Evolutionary conservation across 2,888 invertebrate species (phyloP).

Genomic region (Xylocampa areola): DNA sequence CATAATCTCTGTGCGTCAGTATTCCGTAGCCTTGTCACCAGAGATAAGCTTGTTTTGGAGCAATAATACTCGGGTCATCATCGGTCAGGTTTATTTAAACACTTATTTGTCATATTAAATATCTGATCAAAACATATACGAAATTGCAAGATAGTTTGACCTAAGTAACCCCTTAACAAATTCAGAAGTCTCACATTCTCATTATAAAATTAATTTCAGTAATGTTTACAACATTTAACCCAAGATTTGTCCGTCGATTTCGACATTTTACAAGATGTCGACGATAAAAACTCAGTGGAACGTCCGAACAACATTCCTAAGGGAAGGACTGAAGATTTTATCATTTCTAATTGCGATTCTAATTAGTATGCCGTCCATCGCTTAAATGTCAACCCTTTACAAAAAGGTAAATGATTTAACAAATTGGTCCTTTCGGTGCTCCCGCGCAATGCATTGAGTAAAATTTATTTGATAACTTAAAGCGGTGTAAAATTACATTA

Average conservation of each 20-base stretch:
- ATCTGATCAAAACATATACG: constrained; percentile 3
- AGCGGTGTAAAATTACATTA: constrained; percentile 48
- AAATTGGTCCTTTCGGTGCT: constrained; percentile 56
- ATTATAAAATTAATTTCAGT: constrained; percentile 21
- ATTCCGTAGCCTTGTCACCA: constrained; percentile 36
- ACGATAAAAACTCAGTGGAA: constrained; percentile 45
- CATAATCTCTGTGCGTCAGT: constrained; percentile 30
- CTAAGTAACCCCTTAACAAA: constrained; percentile 4
- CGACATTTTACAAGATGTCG: constrained; percentile 38
- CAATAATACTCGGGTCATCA: constrained; percentile 44
- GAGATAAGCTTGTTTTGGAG: constrained; percentile 52
- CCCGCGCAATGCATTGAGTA: constrained; percentile 42
- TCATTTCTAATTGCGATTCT: constrained; percentile 68
- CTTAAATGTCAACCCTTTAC: constrained; percentile 63
- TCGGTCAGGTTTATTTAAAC: constrained; percentile 35
- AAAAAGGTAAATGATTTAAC: constrained; percentile 58
- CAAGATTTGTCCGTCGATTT: constrained; percentile 36
- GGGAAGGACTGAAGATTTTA: constrained; percentile 61
- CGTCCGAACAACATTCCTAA: constrained; percentile 59
- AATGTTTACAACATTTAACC: constrained; percentile 32
- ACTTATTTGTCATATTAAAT: constrained; percentile 16
- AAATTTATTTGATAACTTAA: constrained; percentile 51
- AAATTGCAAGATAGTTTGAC: background rate
- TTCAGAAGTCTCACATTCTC: constrained; percentile 11
- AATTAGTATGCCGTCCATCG: constrained; percentile 69